phyloP scores from a whole-genome alignment of 2,113 vertebrate species.

The Aphyosemion australe region DNA sequence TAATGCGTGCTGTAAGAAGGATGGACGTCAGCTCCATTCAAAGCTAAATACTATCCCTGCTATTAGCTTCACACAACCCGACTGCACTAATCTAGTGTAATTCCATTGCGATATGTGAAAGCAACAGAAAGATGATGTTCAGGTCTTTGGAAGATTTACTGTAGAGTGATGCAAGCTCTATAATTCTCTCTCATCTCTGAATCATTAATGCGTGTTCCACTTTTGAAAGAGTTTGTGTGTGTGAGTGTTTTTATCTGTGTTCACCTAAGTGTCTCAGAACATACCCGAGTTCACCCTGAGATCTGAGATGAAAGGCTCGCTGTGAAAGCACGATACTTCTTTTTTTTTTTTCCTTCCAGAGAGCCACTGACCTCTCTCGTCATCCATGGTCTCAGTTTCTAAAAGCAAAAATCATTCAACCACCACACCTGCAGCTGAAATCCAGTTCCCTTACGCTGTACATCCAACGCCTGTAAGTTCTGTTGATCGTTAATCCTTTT shows the following conservation, averaged over 20 bases:
- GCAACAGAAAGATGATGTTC: background rate
- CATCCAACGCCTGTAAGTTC: slow-evolving; percentile 7
- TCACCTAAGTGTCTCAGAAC: slow-evolving; percentile 17
- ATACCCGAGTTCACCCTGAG: slow-evolving; percentile 16
- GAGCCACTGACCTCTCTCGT: slow-evolving; percentile 24
- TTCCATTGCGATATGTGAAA: background rate
- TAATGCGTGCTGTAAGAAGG: no score
- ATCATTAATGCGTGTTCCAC: slow-evolving; percentile 4
- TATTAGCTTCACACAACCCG: background rate
- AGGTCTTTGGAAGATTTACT: background rate
- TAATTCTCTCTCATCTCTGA: slow-evolving; percentile 8
- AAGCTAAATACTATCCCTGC: background rate
- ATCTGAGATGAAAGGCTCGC: slow-evolving; percentile 41
- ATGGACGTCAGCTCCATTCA: background rate
- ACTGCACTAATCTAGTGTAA: background rate
- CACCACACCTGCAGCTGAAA: slow-evolving; percentile 8
- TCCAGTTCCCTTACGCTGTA: background rate
- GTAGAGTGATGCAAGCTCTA: slow-evolving; percentile 6
- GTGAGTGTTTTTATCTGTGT: slow-evolving; percentile 9
- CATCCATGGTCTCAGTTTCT: slow-evolving; percentile 21
- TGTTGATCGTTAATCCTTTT: background rate
- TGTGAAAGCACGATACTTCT: slow-evolving; percentile 9
- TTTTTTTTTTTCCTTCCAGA: background rate
- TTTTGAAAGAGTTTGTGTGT: slow-evolving; percentile 2
- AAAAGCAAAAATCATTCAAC: slow-evolving; percentile 32